phyloP scores from a whole-genome alignment of 2,113 vertebrate genomes.

The Artemisiospiza belli region DNA sequence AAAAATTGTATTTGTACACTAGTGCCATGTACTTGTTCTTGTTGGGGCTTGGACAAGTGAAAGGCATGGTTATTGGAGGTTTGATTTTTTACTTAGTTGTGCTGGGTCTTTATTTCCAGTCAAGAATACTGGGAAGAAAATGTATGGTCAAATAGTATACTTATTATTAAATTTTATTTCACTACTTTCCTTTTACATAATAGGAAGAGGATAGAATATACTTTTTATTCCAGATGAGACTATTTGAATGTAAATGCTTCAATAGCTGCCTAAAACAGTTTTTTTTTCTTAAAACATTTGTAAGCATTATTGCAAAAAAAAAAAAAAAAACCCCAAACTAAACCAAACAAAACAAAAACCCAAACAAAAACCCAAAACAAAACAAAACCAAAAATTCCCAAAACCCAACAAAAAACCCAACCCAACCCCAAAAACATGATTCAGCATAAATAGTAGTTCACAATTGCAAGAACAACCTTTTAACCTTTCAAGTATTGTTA shows the following conservation, averaged over 20 bases:
- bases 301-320: background rate
- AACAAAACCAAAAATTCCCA: background rate
- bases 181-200: background rate
- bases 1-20: background rate
- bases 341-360: background rate
- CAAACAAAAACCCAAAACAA: background rate
- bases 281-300: background rate
- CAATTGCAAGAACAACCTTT: background rate
- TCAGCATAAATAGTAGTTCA: background rate
- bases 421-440: background rate
- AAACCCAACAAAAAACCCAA: background rate
- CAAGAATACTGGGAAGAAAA: background rate
- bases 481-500: background rate
- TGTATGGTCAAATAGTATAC: background rate
- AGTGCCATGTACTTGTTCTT: background rate
- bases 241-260: background rate
- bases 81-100: background rate
- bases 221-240: background rate
- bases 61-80: background rate
- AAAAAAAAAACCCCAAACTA: background rate
- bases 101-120: background rate
- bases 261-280: background rate
- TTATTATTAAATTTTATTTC: background rate
- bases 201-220: background rate
- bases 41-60: background rate